phyloP scores from a whole-genome alignment of 2,797 vertebrate genomes.

The Enteromius radiatus region DNA sequence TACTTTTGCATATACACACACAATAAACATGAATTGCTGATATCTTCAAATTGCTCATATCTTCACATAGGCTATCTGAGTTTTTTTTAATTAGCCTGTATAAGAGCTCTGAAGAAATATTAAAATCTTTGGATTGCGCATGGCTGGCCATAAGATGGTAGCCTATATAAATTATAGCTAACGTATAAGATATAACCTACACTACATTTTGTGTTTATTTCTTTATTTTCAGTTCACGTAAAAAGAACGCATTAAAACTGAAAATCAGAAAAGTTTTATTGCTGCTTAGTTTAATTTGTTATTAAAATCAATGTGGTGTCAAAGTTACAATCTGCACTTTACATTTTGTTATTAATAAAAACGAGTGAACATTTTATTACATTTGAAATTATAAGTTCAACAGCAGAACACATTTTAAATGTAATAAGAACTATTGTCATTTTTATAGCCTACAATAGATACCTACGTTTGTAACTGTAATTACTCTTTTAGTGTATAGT shows the following conservation, averaged over 20 bases:
- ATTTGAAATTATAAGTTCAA: neutral
- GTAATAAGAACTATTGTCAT: neutral
- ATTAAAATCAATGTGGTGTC: neutral
- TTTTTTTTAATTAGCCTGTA: neutral
- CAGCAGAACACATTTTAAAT: neutral
- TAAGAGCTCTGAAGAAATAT: neutral
- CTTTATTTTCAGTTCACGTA: neutral
- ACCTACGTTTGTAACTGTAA: constrained; percentile 3
- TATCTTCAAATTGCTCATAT: neutral
- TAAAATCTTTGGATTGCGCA: neutral
- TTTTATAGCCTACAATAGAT: neutral
- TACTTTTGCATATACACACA: neutral
- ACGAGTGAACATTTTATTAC: neutral
- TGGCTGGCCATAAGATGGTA: neutral
- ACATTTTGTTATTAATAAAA: neutral
- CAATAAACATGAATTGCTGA: neutral
- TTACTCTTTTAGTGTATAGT: constrained; percentile 14
- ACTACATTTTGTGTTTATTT: neutral
- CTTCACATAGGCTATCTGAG: no score
- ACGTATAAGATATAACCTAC: neutral
- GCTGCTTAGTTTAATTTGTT: neutral
- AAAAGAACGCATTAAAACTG: neutral
- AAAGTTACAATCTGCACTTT: neutral
- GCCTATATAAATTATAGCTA: neutral
- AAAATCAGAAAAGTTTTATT: neutral